Percentiles rank a stretch among this genome's conserved stretches.
Conservation (phyloP, 1,140 invertebrate species). For the Streblospio benedicti region DNA sequence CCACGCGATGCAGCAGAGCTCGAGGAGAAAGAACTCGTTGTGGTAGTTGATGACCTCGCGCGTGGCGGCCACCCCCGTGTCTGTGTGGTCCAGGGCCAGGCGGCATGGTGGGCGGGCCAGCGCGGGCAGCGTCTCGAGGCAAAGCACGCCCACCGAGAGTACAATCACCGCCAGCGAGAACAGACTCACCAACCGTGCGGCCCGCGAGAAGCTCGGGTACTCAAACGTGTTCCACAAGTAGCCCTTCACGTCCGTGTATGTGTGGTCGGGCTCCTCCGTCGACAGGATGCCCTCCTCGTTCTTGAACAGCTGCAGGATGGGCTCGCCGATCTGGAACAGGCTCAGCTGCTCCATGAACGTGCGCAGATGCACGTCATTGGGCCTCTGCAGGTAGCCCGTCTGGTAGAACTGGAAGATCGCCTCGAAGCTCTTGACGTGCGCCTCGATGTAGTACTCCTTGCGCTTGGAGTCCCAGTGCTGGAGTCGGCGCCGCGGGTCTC, state of each 20-base stretch:
- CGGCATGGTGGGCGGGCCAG: constrained; percentile 22
- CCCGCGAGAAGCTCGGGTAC: constrained; percentile 34
- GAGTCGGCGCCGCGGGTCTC: constrained; percentile 74
- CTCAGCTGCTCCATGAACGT: constrained; percentile 41
- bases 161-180: constrained; percentile 39
- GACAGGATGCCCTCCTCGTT: constrained; percentile 37
- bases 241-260: constrained; percentile 24
- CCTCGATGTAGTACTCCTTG: constrained; percentile 99
- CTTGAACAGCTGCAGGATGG: constrained; percentile 36
- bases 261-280: constrained; percentile 29
- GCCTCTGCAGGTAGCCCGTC: constrained; percentile 87
- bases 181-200: constrained; percentile 34
- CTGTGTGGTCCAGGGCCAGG: not conserved
- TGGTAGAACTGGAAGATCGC: constrained; percentile 99
- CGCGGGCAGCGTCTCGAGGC: constrained; percentile 44
- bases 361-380: constrained; percentile 87
- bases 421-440: constrained; percentile 78
- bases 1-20: constrained; percentile 47
- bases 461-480: constrained; percentile 85
- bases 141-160: constrained; percentile 39
- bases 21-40: constrained; percentile 38
- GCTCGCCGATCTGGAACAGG: constrained; percentile 39
- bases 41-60: constrained; percentile 28
- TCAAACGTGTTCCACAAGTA: constrained; percentile 40
- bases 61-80: too few relatives aligned